phyloP scores from a whole-genome alignment of 2,797 vertebrate genomes.

The Catamblyrhynchus diadema region DNA sequence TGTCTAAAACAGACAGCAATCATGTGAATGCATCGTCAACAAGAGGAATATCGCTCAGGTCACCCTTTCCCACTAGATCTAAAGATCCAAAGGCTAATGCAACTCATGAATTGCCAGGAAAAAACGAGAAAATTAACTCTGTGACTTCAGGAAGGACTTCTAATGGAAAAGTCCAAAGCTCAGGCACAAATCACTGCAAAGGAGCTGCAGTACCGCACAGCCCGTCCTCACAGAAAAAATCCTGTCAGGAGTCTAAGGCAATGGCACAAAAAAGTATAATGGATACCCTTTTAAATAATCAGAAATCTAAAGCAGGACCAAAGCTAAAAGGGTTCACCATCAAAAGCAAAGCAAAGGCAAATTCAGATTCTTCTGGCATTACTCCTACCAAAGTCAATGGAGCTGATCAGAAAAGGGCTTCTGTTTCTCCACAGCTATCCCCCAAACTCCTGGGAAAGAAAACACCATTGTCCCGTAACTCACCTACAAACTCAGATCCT shows the following conservation, averaged over 20 bases:
- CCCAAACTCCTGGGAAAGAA: slow-evolving; percentile 73
- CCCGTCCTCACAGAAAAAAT: slow-evolving; percentile 53
- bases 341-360: slow-evolving; percentile 78
- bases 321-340: slow-evolving; percentile 82
- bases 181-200: slow-evolving; percentile 59
- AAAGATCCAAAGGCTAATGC: slow-evolving; percentile 65
- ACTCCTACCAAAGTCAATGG: slow-evolving; percentile 49
- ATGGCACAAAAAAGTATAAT: slow-evolving; percentile 56
- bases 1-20: slow-evolving; percentile 37
- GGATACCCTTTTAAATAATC: slow-evolving; percentile 73
- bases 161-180: slow-evolving; percentile 61
- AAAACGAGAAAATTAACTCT: slow-evolving; percentile 68
- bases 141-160: slow-evolving; percentile 45
- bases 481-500: slow-evolving; percentile 46
- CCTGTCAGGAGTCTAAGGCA: slow-evolving; percentile 66
- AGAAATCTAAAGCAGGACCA: slow-evolving; percentile 72
- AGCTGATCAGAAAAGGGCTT: slow-evolving; percentile 66
- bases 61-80: slow-evolving; percentile 67
- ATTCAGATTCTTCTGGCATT: slow-evolving; percentile 52
- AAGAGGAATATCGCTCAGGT: slow-evolving; percentile 66
- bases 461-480: slow-evolving; percentile 26
- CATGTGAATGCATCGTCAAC: background rate
- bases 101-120: slow-evolving; percentile 47
- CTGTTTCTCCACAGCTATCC: slow-evolving; percentile 68
- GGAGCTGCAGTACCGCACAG: slow-evolving; percentile 7